Percentiles rank a stretch among this genome's conserved stretches.
Evolutionary conservation across 1,140 invertebrate species (phyloP).

Genomic region (Sitodiplosis mosellana): DNA sequence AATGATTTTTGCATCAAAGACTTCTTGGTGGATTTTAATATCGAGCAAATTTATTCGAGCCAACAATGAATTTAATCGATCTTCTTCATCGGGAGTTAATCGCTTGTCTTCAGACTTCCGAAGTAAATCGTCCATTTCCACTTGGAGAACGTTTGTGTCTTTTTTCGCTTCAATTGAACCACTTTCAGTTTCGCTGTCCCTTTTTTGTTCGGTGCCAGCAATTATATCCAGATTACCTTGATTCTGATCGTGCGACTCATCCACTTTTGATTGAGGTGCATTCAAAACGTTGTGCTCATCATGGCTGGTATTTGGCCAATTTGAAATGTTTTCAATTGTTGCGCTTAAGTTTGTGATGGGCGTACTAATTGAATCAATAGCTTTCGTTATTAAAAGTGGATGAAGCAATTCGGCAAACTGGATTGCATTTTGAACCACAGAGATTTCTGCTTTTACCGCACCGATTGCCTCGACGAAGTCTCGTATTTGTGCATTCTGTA

Average conservation of each 20-base stretch:
- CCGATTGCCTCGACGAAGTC: background rate
- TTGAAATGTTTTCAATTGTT: background rate
- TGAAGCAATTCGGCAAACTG: background rate
- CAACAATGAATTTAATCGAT: background rate
- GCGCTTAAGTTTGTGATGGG: background rate
- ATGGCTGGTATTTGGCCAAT: too few species aligned
- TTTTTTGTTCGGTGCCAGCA: too few species aligned
- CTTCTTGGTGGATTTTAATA: background rate
- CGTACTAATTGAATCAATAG: background rate
- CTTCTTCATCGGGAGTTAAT: slow-evolving; percentile 3
- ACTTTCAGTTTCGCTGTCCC: too few species aligned
- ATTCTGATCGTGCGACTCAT: too few species aligned
- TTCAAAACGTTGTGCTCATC: too few species aligned
- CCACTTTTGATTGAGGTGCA: too few species aligned
- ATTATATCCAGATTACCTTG: too few species aligned
- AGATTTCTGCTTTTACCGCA: background rate
- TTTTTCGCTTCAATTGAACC: too few species aligned
- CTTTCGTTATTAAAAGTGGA: background rate
- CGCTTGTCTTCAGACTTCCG: background rate
- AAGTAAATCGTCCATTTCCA: background rate
- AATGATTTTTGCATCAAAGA: slow-evolving; percentile 2
- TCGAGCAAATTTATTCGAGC: background rate
- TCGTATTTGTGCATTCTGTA: background rate
- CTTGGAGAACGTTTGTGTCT: too few species aligned
- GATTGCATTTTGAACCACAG: background rate